Evolutionary conservation across 37 sponge, comb jelly and placozoan species (phyloP).

Genomic region (Theonella swinhoei): DNA sequence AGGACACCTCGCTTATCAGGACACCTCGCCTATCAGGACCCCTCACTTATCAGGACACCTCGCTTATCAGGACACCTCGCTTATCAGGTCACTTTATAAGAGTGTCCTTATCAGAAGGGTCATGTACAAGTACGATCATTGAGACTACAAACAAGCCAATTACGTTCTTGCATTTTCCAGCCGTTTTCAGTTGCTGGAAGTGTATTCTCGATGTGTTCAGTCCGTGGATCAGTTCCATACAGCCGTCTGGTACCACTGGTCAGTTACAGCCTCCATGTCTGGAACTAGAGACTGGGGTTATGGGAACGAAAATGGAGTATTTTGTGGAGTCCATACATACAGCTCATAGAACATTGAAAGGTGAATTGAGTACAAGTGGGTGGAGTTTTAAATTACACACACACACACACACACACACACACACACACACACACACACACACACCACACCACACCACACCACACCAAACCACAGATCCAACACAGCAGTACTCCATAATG

Average conservation of each 20-base stretch:
- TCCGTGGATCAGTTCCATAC: slow-evolving; percentile 55
- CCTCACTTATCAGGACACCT: too few relatives aligned
- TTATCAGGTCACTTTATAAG: too few relatives aligned
- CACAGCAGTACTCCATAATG: not conserved
- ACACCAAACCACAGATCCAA: slow-evolving; percentile 10
- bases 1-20: too few relatives aligned
- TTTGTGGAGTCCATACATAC: slow-evolving; percentile 11
- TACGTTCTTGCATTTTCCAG: too few relatives aligned
- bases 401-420: too few relatives aligned
- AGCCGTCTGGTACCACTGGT: not conserved
- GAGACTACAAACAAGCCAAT: too few relatives aligned
- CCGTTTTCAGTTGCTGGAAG: slow-evolving; percentile 34
- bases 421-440: not conserved
- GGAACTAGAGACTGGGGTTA: not conserved
- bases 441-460: too few relatives aligned
- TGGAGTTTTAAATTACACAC: too few relatives aligned
- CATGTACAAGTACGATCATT: too few relatives aligned
- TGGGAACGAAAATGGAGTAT: not conserved
- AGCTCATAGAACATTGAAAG: not conserved
- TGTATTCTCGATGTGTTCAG: slow-evolving; percentile 31
- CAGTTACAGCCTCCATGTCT: slow-evolving; percentile 13
- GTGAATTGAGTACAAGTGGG: not conserved
- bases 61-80: too few relatives aligned
- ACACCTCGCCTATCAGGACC: too few relatives aligned
- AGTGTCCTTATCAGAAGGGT: too few relatives aligned